Percentiles rank a stretch among this genome's conserved stretches.
These are phyloP conservation scores for Paramormyrops kingsleyae DNA, from an alignment of 2,113 vertebrate species.

Conservation along the genomic window DNA sequence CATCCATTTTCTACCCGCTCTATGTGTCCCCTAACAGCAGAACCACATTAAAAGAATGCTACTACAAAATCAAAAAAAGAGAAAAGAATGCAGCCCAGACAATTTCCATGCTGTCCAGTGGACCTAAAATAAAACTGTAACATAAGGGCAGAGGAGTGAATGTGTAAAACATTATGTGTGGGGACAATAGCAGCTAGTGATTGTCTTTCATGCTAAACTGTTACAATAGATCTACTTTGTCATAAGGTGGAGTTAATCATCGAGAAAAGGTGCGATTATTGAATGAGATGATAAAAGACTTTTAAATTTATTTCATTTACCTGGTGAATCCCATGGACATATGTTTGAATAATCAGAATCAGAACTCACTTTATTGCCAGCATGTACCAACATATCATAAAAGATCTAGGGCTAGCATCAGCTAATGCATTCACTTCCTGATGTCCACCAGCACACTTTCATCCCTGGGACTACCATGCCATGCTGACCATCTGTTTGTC, in stretches of 20 bases:
- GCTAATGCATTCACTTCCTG: not conserved
- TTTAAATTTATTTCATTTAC: not conserved
- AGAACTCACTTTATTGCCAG: not conserved
- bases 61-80: not conserved
- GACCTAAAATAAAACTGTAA: not conserved
- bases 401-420: not conserved
- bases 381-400: not conserved
- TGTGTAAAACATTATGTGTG: not conserved
- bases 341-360: not conserved
- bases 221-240: not conserved
- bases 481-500: constrained; percentile 11
- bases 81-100: not conserved
- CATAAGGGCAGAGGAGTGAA: not conserved
- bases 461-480: not conserved
- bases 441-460: not conserved
- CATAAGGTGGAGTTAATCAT: not conserved
- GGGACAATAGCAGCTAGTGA: not conserved
- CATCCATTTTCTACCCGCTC: not conserved
- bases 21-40: not conserved
- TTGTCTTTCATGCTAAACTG: not conserved
- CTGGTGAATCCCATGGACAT: not conserved
- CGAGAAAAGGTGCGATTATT: not conserved
- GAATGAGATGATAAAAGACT: not conserved
- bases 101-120: not conserved
- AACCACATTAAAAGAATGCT: not conserved